Percentiles rank a stretch among this genome's conserved stretches.
phyloP scores from a whole-genome alignment of 1,140 invertebrate genomes.

The Watersipora subatra region DNA sequence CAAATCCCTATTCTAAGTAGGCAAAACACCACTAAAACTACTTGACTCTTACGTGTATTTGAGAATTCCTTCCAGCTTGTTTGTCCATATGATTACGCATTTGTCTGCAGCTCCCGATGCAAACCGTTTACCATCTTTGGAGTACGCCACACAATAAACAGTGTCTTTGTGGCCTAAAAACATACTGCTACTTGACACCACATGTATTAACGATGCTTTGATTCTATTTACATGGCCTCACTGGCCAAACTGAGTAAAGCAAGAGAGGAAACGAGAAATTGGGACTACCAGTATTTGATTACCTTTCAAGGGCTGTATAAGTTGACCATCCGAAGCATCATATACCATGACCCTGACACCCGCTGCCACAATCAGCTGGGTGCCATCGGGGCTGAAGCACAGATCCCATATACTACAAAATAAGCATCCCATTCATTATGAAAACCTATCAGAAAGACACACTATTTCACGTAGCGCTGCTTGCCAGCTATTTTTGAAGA shows the following conservation, averaged over 20 bases:
- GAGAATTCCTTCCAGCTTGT: conserved; percentile 84
- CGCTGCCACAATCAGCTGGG: conserved; percentile 80
- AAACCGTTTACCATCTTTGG: conserved; percentile 87
- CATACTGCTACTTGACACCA: too few relatives aligned
- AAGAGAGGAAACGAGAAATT: too few relatives aligned
- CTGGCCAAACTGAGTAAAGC: too few relatives aligned
- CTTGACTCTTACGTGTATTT: conserved; percentile 83
- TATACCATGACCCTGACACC: conserved; percentile 85
- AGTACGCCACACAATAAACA: conserved; percentile 82
- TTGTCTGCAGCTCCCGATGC: conserved; percentile 93
- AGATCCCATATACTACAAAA: conserved; percentile 73
- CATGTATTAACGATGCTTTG: too few relatives aligned
- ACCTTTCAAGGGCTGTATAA: conserved; percentile 67
- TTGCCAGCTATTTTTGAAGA: not conserved
- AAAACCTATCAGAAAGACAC: not conserved
- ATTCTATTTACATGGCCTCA: too few relatives aligned
- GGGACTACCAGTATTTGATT: not conserved
- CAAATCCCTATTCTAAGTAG: too few relatives aligned
- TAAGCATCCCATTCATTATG: not conserved
- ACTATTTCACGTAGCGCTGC: not conserved
- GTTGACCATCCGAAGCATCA: conserved; percentile 72
- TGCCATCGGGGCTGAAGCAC: conserved; percentile 89
- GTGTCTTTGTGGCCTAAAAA: conserved; percentile 79
- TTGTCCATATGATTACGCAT: conserved; percentile 95
- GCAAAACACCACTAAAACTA: too few relatives aligned